Base-by-base conservation (phyloP, 2,113 vertebrate species). In the Ceratotherium simum region DNA sequence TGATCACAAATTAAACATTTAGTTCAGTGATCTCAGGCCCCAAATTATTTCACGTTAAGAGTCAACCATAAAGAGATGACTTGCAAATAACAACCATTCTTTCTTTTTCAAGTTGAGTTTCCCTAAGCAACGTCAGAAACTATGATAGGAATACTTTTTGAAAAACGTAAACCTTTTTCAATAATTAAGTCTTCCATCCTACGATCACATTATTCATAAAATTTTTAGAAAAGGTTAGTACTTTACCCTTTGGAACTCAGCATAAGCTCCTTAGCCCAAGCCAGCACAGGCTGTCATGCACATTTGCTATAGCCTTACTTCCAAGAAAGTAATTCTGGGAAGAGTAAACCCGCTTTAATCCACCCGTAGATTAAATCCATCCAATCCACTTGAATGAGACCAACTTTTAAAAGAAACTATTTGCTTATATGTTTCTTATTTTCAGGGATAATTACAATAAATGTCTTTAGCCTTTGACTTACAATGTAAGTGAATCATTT, bases 71-170 rank as follows among this genome's bases (percentile, higher is more conserved):
- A 80, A 73, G 39, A 90, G 4, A 33, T 33, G 36, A 82, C 27
- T 90, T 91, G 14, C 2, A 91, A 82, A 60, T 60, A 23, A 75
- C 14, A 21, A 70, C 27, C 29, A n/a, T 27, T 56, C 20, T 84
- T 78, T 96, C n/a, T 95, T 78, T 95, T 73, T 39, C 56, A 82
- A 65, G 51, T n/a, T 96, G 31, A 89, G 8, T 79, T 90, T 73
- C 16, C 39, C 56, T 83, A 79, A 91, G 46, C 9, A 69, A 79
- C 31, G 20, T 84, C 73, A 87, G 17, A 8, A 91, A 36, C 51
- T 51, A 25, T 85, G 48, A 88, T 60, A 33, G 42, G 51, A 85
- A 93, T n/a, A 31, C 11, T 60, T 81, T 21, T 36, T 82, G 16
- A 48, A 81, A 92, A 94, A 67, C 1, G 20, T 42, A 62, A 90